Evolutionary conservation across 92 coral and sea anemone genomes (phyloP).

Genomic region (Porites divaricata): DNA sequence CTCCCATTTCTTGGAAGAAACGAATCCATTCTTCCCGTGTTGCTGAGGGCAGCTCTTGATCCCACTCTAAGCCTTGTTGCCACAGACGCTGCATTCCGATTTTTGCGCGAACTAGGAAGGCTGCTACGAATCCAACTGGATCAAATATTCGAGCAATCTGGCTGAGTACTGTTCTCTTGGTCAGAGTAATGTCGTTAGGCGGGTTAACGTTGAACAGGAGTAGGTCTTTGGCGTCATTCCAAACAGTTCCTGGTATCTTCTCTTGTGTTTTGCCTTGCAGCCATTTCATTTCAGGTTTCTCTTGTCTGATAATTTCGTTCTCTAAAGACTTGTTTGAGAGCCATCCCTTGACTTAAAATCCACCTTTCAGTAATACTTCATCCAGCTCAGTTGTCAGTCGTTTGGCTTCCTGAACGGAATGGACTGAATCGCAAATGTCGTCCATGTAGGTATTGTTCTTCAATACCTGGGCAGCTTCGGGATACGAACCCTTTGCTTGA

Average conservation of each 20-base stretch:
- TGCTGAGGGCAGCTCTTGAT: constrained; percentile 51
- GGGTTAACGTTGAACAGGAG: constrained; percentile 55
- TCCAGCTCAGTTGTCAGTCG: constrained; percentile 63
- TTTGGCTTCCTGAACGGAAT: constrained; percentile 47
- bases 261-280: constrained; percentile 43
- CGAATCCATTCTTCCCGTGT: constrained; percentile 51
- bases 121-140: constrained; percentile 64
- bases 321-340: constrained; percentile 43
- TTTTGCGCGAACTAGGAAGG: constrained; percentile 67
- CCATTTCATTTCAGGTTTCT: constrained; percentile 5
- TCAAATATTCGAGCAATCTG: constrained; percentile 41
- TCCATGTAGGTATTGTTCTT: constrained; percentile 70
- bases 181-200: constrained; percentile 20
- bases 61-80: constrained; percentile 70
- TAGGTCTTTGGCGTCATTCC: constrained; percentile 48
- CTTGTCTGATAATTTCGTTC: constrained; percentile 9
- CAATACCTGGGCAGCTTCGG: constrained; percentile 64
- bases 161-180: constrained; percentile 52
- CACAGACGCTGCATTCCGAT: constrained; percentile 62
- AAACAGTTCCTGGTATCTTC: constrained; percentile 61
- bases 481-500: constrained; percentile 28
- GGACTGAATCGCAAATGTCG: constrained; percentile 65
- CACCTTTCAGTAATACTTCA: constrained; percentile 63
- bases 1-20: constrained; percentile 63
- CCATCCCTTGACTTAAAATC: constrained; percentile 75